phyloP scores from a whole-genome alignment of 2,113 vertebrate genomes.

The Dasypus novemcinctus region DNA sequence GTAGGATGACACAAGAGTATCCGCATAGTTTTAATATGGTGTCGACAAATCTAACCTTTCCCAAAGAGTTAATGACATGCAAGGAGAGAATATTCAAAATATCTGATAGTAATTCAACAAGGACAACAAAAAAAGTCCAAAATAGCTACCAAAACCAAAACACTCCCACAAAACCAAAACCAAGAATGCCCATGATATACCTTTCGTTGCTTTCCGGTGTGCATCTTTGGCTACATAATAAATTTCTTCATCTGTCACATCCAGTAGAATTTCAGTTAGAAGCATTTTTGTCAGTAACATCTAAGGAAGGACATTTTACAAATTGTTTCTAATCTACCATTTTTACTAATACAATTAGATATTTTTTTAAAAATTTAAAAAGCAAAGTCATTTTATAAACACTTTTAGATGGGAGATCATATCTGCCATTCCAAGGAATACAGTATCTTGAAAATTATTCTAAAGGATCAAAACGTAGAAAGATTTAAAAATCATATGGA shows the following conservation, averaged over 20 bases:
- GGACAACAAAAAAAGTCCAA: conserved; percentile 70
- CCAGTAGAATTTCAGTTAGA: conserved; percentile 96
- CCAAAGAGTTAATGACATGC: conserved; percentile 81
- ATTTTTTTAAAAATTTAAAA: conserved; percentile 38
- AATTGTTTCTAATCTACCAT: neutral
- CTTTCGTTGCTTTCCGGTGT: conserved; percentile 98
- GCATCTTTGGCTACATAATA: conserved; percentile 93
- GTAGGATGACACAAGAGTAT: conserved; percentile 73
- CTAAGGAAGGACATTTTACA: conserved; percentile 78
- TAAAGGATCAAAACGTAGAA: conserved; percentile 1
- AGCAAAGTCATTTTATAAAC: conserved; percentile 33
- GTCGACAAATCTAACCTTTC: conserved; percentile 78
- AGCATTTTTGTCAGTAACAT: conserved; percentile 97
- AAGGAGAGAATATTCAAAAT: conserved; percentile 79
- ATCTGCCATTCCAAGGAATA: conserved; percentile 14
- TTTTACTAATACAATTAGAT: neutral
- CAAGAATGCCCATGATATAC: conserved; percentile 82
- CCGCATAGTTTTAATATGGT: conserved; percentile 75
- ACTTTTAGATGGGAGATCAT: neutral
- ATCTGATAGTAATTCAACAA: conserved; percentile 69
- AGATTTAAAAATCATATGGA: neutral
- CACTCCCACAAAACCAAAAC: conserved; percentile 59
- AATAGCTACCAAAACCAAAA: conserved; percentile 63
- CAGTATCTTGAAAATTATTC: neutral
- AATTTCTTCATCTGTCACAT: conserved; percentile 99